Percentiles rank a stretch among this genome's conserved stretches.
Conservation (phyloP, 1,140 invertebrate genomes). For the Dryas iulia region DNA sequence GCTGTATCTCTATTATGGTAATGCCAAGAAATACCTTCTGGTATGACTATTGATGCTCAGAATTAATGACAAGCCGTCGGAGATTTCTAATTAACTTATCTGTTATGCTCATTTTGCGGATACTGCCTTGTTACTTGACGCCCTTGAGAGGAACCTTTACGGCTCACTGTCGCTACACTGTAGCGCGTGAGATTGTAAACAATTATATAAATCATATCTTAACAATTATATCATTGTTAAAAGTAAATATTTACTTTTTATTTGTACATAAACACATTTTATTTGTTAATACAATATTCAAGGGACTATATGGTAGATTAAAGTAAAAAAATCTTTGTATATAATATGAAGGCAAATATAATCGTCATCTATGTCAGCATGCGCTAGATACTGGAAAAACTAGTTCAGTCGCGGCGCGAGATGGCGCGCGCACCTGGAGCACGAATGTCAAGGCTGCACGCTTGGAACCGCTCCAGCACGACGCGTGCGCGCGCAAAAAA, state of each 20-base stretch:
- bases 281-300: not conserved
- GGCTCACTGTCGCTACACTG: slow-evolving; percentile 11
- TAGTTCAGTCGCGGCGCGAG: slow-evolving; percentile 53
- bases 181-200: slow-evolving; percentile 14
- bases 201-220: not conserved
- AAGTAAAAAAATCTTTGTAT: slow-evolving; percentile 19
- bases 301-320: slow-evolving; percentile 1
- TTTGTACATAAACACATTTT: not conserved
- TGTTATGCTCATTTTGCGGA: slow-evolving; percentile 23
- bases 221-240: not conserved
- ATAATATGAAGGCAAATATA: slow-evolving; percentile 11
- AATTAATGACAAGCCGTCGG: not conserved
- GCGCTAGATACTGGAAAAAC: slow-evolving; percentile 58
- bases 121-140: slow-evolving; percentile 28
- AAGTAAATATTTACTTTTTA: not conserved
- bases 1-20: not conserved
- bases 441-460: slow-evolving; percentile 75
- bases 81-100: slow-evolving; percentile 23
- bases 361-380: slow-evolving; percentile 30
- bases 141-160: slow-evolving; percentile 26
- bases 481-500: slow-evolving; percentile 35
- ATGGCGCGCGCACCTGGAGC: slow-evolving; percentile 69
- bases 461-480: slow-evolving; percentile 70
- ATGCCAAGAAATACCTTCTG: not conserved
- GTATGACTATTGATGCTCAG: not conserved